Base-by-base conservation (phyloP, 2,888 invertebrate genomes). In the Vanessa cardui region DNA sequence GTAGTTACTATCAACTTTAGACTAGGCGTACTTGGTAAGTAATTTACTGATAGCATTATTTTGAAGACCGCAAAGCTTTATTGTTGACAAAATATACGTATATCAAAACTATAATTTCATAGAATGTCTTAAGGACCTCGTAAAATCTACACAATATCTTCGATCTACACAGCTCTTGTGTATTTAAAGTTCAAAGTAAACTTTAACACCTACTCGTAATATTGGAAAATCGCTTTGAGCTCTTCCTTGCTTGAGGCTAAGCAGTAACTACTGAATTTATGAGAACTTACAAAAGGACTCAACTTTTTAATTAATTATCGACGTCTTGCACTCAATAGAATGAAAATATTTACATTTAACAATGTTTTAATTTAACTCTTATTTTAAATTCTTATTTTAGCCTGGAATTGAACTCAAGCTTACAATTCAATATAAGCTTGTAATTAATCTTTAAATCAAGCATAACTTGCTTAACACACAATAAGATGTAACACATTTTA, bases 1-100 rank as follows among this genome's bases (percentile, higher is more conserved):
- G 97, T 97, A 74, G 97, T 97, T 80, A 97, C 98, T 82, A 96
- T 98, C 91, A 98, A 98, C 94, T 98, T 97, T 94, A 96, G 97
- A 80, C 94, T 98, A 82, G 97, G 97, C 77, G 95, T 97, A 81
- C 94, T 97, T 89, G 97, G 96, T 96, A 86, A 95, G 95, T 59
- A 52, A 49, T 67, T 67, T 18, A 50, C 58, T 64, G 39, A 18
- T 58, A 45, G 21, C 18, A n/a, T 18, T 58, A 20, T 15, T 39
- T 39, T 39, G 39, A 12, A 39, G 39, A 12, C 39, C 12, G 4
- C 39, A 39, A 39, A 39, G 39, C 2, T 39, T 39, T 39, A 39
- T 39, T 39, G 12, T 12, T 12, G 39, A 39, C 39, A 3, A 12
- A 39, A 39, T 39, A 39, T 39, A 12, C 12, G 39, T 9, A 4